A percentile compares a stretch with the other conserved stretches of the same genome.
phyloP scores from a whole-genome alignment of 2,113 vertebrate species.

The Bothrops jararaca region DNA sequence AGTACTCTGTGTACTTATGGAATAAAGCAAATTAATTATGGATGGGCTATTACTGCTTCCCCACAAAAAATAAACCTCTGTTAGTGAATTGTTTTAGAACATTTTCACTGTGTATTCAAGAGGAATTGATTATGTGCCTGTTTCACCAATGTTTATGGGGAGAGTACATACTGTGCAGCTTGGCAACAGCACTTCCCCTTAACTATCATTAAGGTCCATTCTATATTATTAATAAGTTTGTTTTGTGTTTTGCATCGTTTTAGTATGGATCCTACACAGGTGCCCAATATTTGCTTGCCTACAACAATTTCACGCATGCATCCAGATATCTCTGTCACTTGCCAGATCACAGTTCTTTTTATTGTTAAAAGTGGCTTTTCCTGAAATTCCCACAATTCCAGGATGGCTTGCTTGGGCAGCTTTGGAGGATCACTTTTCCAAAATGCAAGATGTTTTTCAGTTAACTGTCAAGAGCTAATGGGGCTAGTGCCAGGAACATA shows the following conservation, averaged over 20 bases:
- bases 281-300: neutral
- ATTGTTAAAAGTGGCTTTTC: neutral
- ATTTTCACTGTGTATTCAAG: constrained; percentile 40
- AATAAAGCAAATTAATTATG: constrained; percentile 53
- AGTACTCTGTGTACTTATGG: constrained; percentile 12
- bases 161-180: neutral
- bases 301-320: neutral
- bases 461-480: neutral
- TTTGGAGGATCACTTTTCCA: neutral
- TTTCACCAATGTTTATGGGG: constrained; percentile 24
- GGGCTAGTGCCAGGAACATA: neutral
- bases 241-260: neutral
- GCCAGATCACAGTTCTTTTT: neutral
- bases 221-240: neutral
- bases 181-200: neutral
- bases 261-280: neutral
- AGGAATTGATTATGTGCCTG: constrained; percentile 40
- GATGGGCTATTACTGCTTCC: constrained; percentile 49
- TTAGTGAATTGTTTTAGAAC: constrained; percentile 49
- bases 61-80: neutral
- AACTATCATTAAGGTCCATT: neutral
- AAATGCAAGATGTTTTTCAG: neutral
- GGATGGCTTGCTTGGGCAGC: neutral
- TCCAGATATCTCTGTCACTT: neutral
- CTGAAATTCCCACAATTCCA: neutral